A percentile compares a stretch with the other conserved stretches of the same genome.
Evolutionary conservation across 2,888 invertebrate species (phyloP).

Genomic region (Pristionchus fissidentatus): DNA sequence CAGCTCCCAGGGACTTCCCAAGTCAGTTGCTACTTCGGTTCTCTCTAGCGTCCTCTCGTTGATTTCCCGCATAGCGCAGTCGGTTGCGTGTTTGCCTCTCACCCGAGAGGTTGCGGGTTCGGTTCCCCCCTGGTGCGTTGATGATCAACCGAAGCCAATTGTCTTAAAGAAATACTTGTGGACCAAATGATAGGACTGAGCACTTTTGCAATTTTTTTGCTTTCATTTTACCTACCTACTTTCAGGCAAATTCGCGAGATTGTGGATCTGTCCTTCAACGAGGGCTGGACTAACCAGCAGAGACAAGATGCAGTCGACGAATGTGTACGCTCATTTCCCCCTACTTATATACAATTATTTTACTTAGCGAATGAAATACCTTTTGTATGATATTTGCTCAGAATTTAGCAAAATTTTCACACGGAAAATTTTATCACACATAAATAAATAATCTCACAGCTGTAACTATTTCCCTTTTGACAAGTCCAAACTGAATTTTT

Average conservation of each 20-base stretch:
- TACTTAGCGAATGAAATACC: background rate
- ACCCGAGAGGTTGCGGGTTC: background rate
- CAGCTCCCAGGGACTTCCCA: conserved; percentile 47
- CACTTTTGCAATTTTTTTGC: conserved; percentile 32
- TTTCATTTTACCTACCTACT: background rate
- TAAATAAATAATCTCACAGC: too few species aligned
- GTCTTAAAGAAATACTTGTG: background rate
- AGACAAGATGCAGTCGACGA: conserved; percentile 59
- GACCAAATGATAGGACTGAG: conserved; percentile 45
- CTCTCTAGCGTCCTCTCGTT: background rate
- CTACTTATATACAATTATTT: background rate
- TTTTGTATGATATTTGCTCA: background rate
- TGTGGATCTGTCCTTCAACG: conserved; percentile 62
- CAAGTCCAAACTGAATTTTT: too few species aligned
- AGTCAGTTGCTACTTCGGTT: conserved; percentile 21
- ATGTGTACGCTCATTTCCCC: conserved; percentile 49
- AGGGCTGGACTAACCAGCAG: conserved; percentile 55
- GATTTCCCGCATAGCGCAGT: background rate
- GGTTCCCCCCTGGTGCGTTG: conserved; percentile 37
- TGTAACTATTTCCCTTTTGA: too few species aligned
- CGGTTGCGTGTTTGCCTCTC: background rate
- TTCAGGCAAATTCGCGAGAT: conserved; percentile 62
- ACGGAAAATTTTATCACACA: too few species aligned
- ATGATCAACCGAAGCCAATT: conserved; percentile 10
- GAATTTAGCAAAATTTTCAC: too few species aligned